Base-by-base conservation (phyloP, 92 coral and sea anemone species). In the Epizoanthus fatuus region DNA sequence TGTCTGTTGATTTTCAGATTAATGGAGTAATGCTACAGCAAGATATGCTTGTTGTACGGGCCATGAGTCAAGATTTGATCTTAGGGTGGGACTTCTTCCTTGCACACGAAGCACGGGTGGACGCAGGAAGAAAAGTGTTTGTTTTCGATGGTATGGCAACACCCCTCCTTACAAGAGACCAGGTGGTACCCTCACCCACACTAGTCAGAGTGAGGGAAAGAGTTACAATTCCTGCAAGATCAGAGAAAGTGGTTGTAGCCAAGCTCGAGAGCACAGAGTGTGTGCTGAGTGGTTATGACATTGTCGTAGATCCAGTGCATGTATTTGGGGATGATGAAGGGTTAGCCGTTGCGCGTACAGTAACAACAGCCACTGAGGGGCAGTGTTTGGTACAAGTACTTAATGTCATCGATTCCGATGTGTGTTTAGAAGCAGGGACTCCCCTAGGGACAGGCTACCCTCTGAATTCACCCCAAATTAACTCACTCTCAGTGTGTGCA, bases 201-300 rank as follows among this genome's bases (percentile, higher is more conserved):
- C 37, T 79, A 35, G 84, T 62, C 1, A 15, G 73, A 79, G 20
- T 20, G 20, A 5, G 84, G 15, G 54, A 79, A 29, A 14, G 72
- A 79, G 16, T 54, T 3, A 17, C 5, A 4, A 79, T 79, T 32
- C 84, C 72, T 3, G 57, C 84, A 1, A 58, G 84, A 79, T 79
- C 84, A 17, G 84, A 79, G 72, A 60, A 79, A 60, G 56, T 78
- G 8, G 83, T 78, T 39, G 71, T 78, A 38, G 83, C 55, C 57
- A n/a, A 79, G 72, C 12, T 47, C 1, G 52, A 47, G 12, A 47
- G 12, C 52, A 40, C 7, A 4, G 60, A 74, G 11, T 25, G 45
- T 51, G 2, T 38, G 15, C 19, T 52, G 47, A 11, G 13, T 22
- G 44, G 45, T 49, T 74, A 74, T 19, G 63, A 53, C 47, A 38